These are phyloP conservation scores for Drosophila eugracilis DNA, from an alignment of 1,140 invertebrate species.

Conservation along the genomic window DNA sequence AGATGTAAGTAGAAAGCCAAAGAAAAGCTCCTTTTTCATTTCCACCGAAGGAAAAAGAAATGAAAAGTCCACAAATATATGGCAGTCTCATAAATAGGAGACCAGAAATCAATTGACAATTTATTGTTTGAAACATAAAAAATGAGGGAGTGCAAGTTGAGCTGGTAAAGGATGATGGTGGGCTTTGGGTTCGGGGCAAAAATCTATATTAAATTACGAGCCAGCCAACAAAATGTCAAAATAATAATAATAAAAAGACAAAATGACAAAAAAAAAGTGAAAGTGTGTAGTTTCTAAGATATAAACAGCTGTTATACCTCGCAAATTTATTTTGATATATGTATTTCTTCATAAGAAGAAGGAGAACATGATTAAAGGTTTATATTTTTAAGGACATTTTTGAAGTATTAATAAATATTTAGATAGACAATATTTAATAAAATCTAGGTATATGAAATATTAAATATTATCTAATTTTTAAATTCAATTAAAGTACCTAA, in stretches of 20 bases:
- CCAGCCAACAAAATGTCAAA: slow-evolving; percentile 70
- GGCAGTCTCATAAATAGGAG: slow-evolving; percentile 71
- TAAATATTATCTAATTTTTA: too few relatives aligned
- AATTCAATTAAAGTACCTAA: too few relatives aligned
- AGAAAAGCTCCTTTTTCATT: slow-evolving; percentile 50
- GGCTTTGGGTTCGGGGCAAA: slow-evolving; percentile 9
- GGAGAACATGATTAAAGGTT: too few relatives aligned
- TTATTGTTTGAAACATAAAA: slow-evolving; percentile 76
- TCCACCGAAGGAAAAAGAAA: slow-evolving; percentile 29
- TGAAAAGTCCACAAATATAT: slow-evolving; percentile 56
- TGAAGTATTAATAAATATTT: too few relatives aligned
- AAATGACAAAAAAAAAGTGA: background rate
- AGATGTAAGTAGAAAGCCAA: slow-evolving; percentile 9
- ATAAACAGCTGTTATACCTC: background rate
- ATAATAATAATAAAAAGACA: slow-evolving; percentile 72
- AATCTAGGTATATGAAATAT: too few relatives aligned
- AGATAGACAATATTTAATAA: too few relatives aligned
- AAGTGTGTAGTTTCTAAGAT: background rate
- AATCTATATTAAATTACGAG: slow-evolving; percentile 81
- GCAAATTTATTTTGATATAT: too few relatives aligned
- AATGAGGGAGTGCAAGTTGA: slow-evolving; percentile 28
- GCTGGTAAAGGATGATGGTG: background rate
- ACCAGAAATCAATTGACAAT: slow-evolving; percentile 80
- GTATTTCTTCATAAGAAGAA: too few relatives aligned
- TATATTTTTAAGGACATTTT: too few relatives aligned